Evolutionary conservation across 2,113 vertebrate species (phyloP).

Genomic region (Platichthys flesus): DNA sequence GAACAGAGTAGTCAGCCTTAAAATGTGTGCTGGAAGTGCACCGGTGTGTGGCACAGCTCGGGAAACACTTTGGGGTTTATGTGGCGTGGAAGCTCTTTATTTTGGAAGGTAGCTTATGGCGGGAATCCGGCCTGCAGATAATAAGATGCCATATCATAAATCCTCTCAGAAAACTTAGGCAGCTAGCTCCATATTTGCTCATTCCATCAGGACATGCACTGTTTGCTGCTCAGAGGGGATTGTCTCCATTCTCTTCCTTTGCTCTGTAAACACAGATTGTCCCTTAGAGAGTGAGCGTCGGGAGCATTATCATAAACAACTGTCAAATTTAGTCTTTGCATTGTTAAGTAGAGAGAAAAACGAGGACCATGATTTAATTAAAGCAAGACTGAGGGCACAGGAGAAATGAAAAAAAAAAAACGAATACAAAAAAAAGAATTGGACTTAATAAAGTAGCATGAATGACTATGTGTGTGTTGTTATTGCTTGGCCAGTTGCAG

Average conservation of each 20-base stretch:
- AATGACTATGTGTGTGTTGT: constrained; percentile 36
- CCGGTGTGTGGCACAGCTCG: constrained; percentile 42
- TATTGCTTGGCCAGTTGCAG: constrained; percentile 35
- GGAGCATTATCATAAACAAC: constrained; percentile 68
- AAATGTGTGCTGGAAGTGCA: constrained; percentile 49
- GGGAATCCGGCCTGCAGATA: constrained; percentile 72
- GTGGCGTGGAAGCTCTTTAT: constrained; percentile 70
- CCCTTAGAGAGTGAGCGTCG: constrained; percentile 57
- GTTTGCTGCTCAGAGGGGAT: constrained; percentile 63
- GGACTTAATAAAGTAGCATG: constrained; percentile 43
- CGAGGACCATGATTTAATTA: constrained; percentile 68
- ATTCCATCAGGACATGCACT: constrained; percentile 51
- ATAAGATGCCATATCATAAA: constrained; percentile 69
- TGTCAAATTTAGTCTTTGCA: constrained; percentile 68
- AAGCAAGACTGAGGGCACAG: constrained; percentile 43
- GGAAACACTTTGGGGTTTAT: constrained; percentile 67
- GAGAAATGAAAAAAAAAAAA: constrained; percentile 36
- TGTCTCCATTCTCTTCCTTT: constrained; percentile 33
- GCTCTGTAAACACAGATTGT: constrained; percentile 68
- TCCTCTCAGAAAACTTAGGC: constrained; percentile 67
- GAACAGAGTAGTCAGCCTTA: constrained; percentile 54
- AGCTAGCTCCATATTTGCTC: constrained; percentile 69
- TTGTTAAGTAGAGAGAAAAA: constrained; percentile 58
- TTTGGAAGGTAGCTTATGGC: constrained; percentile 48
- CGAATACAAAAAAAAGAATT: constrained; percentile 6